Conservation (phyloP, 2,113 vertebrate genomes). For the Callospermophilus lateralis region DNA sequence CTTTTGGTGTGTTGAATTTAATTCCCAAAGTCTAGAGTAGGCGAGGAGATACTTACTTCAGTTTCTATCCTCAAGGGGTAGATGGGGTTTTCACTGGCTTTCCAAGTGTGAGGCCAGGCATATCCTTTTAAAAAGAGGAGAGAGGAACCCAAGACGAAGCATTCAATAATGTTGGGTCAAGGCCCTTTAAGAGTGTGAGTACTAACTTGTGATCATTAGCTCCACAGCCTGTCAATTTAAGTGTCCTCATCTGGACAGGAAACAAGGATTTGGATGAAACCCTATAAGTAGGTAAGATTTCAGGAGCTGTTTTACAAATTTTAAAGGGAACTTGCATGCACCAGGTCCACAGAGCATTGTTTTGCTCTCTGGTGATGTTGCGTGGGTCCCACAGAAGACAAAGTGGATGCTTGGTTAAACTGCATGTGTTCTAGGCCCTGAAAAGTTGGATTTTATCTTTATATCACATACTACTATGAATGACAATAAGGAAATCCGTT, state of each 20-base stretch:
- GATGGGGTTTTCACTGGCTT: neutral
- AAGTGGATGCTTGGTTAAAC: slow-evolving; percentile 24
- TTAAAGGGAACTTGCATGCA: slow-evolving; percentile 6
- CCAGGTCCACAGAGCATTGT: neutral
- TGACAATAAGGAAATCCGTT: slow-evolving; percentile 61
- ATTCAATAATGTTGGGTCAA: neutral
- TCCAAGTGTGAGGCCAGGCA: neutral
- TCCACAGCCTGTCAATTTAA: neutral
- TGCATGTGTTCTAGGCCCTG: neutral
- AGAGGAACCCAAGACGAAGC: neutral
- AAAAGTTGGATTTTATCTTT: slow-evolving; percentile 57
- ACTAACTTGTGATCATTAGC: neutral
- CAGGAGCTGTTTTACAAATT: neutral
- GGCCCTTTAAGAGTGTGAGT: neutral
- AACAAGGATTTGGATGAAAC: neutral
- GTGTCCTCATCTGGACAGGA: neutral
- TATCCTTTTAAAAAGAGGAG: neutral
- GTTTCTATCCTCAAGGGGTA: neutral
- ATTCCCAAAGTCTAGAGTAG: neutral
- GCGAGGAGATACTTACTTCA: neutral
- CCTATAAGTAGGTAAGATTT: slow-evolving; percentile 24
- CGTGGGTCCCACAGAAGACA: neutral
- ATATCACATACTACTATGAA: slow-evolving; percentile 16
- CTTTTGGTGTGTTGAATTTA: neutral
- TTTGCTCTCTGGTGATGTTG: slow-evolving; percentile 14